Evolutionary conservation across 2,888 invertebrate species (phyloP).

Genomic region (Clistopyga incitator): DNA sequence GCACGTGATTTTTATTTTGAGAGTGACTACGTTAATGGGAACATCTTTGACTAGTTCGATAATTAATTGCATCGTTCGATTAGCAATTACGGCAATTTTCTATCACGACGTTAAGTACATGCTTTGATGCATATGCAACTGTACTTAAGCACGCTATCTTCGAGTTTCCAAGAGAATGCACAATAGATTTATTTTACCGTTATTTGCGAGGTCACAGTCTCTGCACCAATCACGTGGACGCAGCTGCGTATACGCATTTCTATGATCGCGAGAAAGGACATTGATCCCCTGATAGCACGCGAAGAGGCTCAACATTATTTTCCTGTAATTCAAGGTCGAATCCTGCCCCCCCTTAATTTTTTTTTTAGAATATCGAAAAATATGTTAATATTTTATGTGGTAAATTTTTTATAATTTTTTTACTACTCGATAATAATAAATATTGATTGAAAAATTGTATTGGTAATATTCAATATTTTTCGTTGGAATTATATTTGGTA

Average conservation of each 20-base stretch:
- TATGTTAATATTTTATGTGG: no score
- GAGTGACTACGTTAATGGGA: neutral
- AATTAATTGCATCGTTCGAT: neutral
- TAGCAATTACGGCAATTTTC: constrained; percentile 7
- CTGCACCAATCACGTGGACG: neutral
- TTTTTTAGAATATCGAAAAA: no score
- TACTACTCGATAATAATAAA: no score
- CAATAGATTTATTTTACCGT: constrained; percentile 41
- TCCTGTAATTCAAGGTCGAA: constrained; percentile 18
- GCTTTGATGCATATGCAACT: neutral
- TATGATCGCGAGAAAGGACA: constrained; percentile 23
- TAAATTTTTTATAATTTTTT: no score
- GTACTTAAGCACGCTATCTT: neutral
- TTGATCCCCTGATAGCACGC: constrained; percentile 24
- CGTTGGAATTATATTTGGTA: no score
- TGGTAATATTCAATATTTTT: no score
- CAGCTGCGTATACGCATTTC: neutral
- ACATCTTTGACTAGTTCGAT: constrained; percentile 5
- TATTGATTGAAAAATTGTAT: no score
- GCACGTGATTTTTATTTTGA: neutral
- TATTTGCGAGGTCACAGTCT: constrained; percentile 27
- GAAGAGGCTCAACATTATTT: neutral
- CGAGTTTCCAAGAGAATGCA: constrained; percentile 25
- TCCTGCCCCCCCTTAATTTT: no score
- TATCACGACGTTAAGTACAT: neutral